Evolutionary conservation across 1,140 invertebrate species (phyloP).

Genomic region (Pseudoatta argentina): DNA sequence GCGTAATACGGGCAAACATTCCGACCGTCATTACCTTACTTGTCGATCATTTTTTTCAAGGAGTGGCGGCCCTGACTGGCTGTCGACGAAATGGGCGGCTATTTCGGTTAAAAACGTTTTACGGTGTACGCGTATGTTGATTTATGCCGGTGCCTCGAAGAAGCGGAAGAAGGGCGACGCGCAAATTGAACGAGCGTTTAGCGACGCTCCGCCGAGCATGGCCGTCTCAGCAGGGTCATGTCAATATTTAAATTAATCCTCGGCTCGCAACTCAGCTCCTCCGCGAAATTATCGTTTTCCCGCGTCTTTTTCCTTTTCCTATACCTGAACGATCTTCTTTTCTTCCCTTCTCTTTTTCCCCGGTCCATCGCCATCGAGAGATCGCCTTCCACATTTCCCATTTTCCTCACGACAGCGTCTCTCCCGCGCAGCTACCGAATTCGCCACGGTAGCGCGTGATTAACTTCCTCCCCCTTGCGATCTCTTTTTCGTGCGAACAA

Average conservation of each 20-base stretch:
- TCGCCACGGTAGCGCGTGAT: constrained; percentile 44
- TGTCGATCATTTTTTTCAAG: constrained; percentile 28
- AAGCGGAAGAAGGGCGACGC: constrained; percentile 66
- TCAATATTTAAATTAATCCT: constrained; percentile 77
- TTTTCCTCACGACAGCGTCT: constrained; percentile 40
- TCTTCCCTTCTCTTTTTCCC: not conserved
- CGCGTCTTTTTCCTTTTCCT: constrained; percentile 4
- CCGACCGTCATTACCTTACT: constrained; percentile 24
- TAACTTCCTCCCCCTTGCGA: constrained; percentile 37
- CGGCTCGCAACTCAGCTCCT: constrained; percentile 26
- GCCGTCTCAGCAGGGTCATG: constrained; percentile 72
- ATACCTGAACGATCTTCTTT: not conserved
- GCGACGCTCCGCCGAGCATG: constrained; percentile 72
- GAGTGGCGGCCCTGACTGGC: not conserved
- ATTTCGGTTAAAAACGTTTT: constrained; percentile 63
- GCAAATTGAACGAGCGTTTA: constrained; percentile 75
- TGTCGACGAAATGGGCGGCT: constrained; percentile 29
- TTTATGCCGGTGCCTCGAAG: constrained; percentile 70
- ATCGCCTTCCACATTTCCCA: constrained; percentile 35
- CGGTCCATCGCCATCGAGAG: not conserved
- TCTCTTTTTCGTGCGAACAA: constrained; percentile 15
- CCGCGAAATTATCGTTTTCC: constrained; percentile 65
- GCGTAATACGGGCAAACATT: constrained; percentile 28
- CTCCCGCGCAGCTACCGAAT: not conserved
- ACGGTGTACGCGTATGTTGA: constrained; percentile 59